Evolutionary conservation across 2,888 invertebrate genomes (phyloP).

Genomic region (Eupithecia pulchellata): DNA sequence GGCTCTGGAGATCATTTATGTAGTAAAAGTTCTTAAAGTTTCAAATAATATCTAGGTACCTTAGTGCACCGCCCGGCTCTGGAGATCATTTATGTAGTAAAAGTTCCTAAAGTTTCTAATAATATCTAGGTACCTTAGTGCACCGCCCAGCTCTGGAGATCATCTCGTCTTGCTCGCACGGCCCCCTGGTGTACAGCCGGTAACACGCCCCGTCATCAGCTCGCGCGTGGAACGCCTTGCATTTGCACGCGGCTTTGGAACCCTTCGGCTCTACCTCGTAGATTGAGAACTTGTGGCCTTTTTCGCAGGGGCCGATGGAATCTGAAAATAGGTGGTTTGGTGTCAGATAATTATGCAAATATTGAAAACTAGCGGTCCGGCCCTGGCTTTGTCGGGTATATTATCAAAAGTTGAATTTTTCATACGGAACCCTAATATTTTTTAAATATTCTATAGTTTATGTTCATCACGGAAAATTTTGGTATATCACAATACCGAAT

Average conservation of each 20-base stretch:
- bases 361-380: not conserved
- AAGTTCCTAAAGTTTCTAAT: too few relatives aligned
- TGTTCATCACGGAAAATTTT: too few relatives aligned
- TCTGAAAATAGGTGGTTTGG: slow-evolving; percentile 74
- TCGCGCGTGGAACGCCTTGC: slow-evolving; percentile 88
- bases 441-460: too few relatives aligned
- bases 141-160: slow-evolving; percentile 89
- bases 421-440: too few relatives aligned
- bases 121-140: slow-evolving; percentile 77
- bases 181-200: slow-evolving; percentile 91
- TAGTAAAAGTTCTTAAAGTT: too few relatives aligned
- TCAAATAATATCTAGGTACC: too few relatives aligned
- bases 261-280: slow-evolving; percentile 76
- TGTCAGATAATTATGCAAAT: not conserved
- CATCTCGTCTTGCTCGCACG: slow-evolving; percentile 89
- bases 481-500: too few relatives aligned
- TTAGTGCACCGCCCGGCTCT: too few relatives aligned
- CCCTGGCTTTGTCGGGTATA: too few relatives aligned
- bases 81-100: too few relatives aligned
- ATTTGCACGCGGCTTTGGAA: slow-evolving; percentile 86
- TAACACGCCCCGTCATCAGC: slow-evolving; percentile 89
- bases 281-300: slow-evolving; percentile 88
- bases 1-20: too few relatives aligned
- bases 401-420: too few relatives aligned
- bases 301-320: slow-evolving; percentile 89